phyloP scores from a whole-genome alignment of 2,113 vertebrate genomes.

The Aramus guarauna region DNA sequence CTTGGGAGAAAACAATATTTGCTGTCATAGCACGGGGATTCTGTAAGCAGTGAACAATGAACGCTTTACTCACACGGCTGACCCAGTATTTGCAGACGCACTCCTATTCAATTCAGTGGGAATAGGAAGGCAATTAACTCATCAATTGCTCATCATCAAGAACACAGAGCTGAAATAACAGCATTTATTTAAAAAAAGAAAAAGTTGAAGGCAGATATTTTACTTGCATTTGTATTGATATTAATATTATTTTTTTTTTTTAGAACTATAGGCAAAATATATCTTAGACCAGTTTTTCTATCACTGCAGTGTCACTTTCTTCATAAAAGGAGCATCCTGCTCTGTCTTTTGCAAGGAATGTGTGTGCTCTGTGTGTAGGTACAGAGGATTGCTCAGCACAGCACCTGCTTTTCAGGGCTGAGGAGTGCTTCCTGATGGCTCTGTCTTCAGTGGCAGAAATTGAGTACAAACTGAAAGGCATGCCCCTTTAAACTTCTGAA shows the following conservation, averaged over 20 bases:
- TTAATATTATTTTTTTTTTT: not conserved
- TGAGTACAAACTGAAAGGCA: not conserved
- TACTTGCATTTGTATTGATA: not conserved
- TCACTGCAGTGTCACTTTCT: not conserved
- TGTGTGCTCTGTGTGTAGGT: not conserved
- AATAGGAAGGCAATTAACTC: not conserved
- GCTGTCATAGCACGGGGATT: not conserved
- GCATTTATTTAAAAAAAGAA: not conserved
- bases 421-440: not conserved
- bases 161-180: not conserved
- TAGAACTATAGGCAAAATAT: not conserved
- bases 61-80: not conserved
- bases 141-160: not conserved
- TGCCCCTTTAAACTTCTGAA: not conserved
- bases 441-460: not conserved
- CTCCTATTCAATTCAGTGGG: not conserved
- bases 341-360: not conserved
- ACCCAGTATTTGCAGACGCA: not conserved
- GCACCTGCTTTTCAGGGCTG: not conserved
- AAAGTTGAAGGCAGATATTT: not conserved
- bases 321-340: not conserved
- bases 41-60: not conserved
- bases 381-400: not conserved
- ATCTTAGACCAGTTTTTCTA: not conserved
- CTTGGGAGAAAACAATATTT: slow-evolving; percentile 19